These are phyloP conservation scores for Euglossa dilemma DNA, from an alignment of 1,140 invertebrate genomes.

Conservation along the genomic window DNA sequence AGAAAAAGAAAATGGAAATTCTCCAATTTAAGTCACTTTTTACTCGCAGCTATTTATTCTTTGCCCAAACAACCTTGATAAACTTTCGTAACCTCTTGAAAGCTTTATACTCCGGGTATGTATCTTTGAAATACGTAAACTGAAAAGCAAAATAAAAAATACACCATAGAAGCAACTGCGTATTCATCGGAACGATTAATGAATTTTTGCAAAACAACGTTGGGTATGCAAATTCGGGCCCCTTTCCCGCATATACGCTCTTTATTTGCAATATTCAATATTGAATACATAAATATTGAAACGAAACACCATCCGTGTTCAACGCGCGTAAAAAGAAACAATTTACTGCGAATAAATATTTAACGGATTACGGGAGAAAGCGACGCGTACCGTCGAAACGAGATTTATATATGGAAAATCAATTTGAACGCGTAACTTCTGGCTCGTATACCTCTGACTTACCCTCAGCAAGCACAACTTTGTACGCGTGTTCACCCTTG, in stretches of 20 bases:
- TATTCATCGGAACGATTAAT: no score
- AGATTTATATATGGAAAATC: conserved; percentile 37
- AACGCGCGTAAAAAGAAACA: not conserved
- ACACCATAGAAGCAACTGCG: no score
- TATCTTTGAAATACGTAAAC: no score
- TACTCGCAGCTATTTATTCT: no score
- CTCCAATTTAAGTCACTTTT: no score
- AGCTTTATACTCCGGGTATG: no score
- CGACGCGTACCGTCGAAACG: not conserved
- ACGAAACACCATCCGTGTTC: not conserved
- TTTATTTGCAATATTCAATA: not conserved
- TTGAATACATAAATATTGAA: not conserved
- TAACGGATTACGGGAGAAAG: not conserved
- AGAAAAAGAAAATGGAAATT: no score
- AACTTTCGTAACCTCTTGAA: no score
- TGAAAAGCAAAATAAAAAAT: no score
- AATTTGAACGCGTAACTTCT: conserved; percentile 39
- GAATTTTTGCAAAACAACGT: no score
- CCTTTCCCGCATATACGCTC: not conserved
- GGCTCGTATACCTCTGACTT: conserved; percentile 16
- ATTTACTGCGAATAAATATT: conserved; percentile 21
- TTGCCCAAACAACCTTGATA: no score
- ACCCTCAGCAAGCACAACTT: not conserved
- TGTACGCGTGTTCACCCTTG: conserved; percentile 27
- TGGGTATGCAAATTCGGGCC: no score